A percentile compares a stretch with the other conserved stretches of the same genome.
Evolutionary conservation across 2,888 invertebrate genomes (phyloP).

Genomic region (Meta bourneti): DNA sequence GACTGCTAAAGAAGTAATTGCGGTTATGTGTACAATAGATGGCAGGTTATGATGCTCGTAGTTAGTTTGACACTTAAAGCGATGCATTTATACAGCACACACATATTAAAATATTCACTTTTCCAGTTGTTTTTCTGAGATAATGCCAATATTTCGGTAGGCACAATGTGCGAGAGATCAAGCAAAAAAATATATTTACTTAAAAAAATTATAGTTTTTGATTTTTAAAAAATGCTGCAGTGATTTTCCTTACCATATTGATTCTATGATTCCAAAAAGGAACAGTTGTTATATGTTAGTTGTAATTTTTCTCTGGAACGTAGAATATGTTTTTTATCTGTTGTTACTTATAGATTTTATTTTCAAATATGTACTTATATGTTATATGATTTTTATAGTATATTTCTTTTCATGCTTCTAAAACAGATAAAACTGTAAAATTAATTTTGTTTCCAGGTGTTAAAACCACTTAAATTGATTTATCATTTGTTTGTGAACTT

Average conservation of each 20-base stretch:
- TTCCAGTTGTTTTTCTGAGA: not conserved
- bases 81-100: conserved; percentile 52
- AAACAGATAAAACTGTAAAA: not conserved
- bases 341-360: not conserved
- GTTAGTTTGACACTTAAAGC: conserved; percentile 30
- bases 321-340: not conserved
- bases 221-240: not conserved
- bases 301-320: not conserved
- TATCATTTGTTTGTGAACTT: not conserved
- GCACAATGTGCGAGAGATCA: conserved; percentile 38
- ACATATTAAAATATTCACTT: conserved; percentile 29
- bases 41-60: conserved; percentile 37
- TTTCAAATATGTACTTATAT: not conserved
- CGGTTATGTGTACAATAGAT: conserved; percentile 12
- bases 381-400: not conserved
- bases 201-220: not conserved
- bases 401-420: not conserved
- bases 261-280: not conserved
- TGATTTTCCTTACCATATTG: not conserved
- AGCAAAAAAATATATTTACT: not conserved
- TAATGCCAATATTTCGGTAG: conserved; percentile 44
- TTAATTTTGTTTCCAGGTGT: not conserved
- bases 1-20: conserved; percentile 21
- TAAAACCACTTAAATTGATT: not conserved
- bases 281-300: not conserved